A percentile compares a stretch with the other conserved stretches of the same genome.
These are phyloP conservation scores for Batillaria attramentaria DNA, from an alignment of 1,140 invertebrate species.

Conservation along the genomic window DNA sequence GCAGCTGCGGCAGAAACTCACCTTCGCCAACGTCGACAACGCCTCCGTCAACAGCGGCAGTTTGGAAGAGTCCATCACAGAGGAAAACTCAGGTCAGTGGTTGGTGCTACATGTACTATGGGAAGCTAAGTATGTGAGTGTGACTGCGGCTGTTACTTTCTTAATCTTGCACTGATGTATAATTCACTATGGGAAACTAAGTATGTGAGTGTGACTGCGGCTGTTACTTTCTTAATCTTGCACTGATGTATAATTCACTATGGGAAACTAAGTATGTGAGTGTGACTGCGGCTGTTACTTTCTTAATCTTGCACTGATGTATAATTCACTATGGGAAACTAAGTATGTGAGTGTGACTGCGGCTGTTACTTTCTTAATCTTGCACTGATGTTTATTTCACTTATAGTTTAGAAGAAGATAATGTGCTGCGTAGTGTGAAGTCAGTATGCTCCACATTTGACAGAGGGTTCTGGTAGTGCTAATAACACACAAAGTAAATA, in stretches of 20 bases:
- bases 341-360: too few species aligned
- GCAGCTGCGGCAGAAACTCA: slow-evolving; percentile 84
- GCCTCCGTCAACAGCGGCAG: slow-evolving; percentile 88
- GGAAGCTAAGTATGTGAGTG: background rate
- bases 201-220: background rate
- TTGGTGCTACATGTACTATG: background rate
- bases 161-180: background rate
- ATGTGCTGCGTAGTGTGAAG: too few species aligned
- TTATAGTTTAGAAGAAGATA: too few species aligned
- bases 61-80: slow-evolving; percentile 46
- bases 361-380: too few species aligned
- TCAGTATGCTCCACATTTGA: too few species aligned
- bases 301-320: too few species aligned
- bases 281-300: too few species aligned
- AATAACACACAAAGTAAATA: too few species aligned
- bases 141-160: background rate
- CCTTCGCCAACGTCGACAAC: slow-evolving; percentile 82
- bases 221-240: background rate
- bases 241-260: background rate
- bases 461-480: too few species aligned
- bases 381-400: too few species aligned
- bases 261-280: too few species aligned
- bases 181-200: background rate
- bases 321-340: too few species aligned
- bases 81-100: slow-evolving; percentile 4